A percentile compares a stretch with the other conserved stretches of the same genome.
Conservation (phyloP, 2,888 invertebrate genomes). For the Unio pictorum region DNA sequence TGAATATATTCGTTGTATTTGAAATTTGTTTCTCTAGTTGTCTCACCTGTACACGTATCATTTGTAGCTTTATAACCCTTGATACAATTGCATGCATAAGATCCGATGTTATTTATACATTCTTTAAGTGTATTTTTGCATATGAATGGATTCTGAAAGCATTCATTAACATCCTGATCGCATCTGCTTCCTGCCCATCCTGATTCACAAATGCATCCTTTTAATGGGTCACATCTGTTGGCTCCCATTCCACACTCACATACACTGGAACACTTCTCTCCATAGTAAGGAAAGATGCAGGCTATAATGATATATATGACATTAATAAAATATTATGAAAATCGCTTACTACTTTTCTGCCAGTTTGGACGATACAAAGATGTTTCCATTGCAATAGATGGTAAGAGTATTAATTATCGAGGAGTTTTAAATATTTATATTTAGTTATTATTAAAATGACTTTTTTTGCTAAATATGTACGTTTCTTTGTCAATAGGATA, state of each 20-base stretch:
- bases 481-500: no score
- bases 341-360: no score
- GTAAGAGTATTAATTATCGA: no score
- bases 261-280: conserved; percentile 12
- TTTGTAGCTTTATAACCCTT: conserved; percentile 3
- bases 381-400: no score
- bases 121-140: neutral
- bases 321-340: no score
- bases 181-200: conserved; percentile 21
- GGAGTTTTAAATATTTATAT: no score
- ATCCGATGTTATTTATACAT: conserved; percentile 15
- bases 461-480: no score
- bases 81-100: conserved; percentile 18
- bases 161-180: conserved; percentile 20
- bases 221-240: conserved; percentile 7
- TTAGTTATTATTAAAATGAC: no score
- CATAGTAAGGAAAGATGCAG: conserved; percentile 14
- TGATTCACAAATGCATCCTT: conserved; percentile 9
- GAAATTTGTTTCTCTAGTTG: no score
- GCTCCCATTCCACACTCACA: conserved; percentile 16
- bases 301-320: conserved; percentile 3
- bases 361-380: no score
- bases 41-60: no score
- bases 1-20: no score
- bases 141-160: conserved; percentile 13